phyloP scores from a whole-genome alignment of 2,797 vertebrate genomes.

The Pangasius macronema region DNA sequence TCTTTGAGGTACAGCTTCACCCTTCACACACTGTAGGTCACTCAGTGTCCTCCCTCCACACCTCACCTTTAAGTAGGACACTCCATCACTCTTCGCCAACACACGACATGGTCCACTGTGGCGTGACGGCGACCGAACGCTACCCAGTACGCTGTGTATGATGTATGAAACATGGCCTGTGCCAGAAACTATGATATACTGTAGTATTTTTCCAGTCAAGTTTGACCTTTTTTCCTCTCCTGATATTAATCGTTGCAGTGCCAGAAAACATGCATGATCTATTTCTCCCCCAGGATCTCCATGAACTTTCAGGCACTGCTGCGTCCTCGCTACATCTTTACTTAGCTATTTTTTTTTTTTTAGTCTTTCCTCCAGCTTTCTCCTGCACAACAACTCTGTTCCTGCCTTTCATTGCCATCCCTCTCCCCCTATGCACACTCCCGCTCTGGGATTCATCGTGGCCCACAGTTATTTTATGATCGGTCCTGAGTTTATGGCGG shows the following conservation, averaged over 20 bases:
- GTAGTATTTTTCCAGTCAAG: conserved; percentile 73
- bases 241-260: conserved; percentile 76
- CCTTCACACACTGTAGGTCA: not conserved
- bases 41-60: conserved; percentile 41
- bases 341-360: conserved; percentile 36
- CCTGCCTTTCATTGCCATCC: not conserved
- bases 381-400: conserved; percentile 41
- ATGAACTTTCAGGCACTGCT: conserved; percentile 61
- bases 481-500: conserved; percentile 71
- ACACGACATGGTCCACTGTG: conserved; percentile 65
- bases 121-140: conserved; percentile 63
- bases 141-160: conserved; percentile 64
- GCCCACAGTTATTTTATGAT: conserved; percentile 73
- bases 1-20: not conserved
- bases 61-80: conserved; percentile 72
- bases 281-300: conserved; percentile 67
- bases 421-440: conserved; percentile 52
- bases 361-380: not conserved
- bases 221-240: conserved; percentile 76
- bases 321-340: conserved; percentile 64
- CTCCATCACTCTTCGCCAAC: conserved; percentile 77
- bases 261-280: conserved; percentile 74
- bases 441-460: conserved; percentile 65
- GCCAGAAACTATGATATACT: conserved; percentile 77
- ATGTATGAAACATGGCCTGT: conserved; percentile 72